Conservation (phyloP, 2,888 invertebrate genomes). For the Lymantria monacha region DNA sequence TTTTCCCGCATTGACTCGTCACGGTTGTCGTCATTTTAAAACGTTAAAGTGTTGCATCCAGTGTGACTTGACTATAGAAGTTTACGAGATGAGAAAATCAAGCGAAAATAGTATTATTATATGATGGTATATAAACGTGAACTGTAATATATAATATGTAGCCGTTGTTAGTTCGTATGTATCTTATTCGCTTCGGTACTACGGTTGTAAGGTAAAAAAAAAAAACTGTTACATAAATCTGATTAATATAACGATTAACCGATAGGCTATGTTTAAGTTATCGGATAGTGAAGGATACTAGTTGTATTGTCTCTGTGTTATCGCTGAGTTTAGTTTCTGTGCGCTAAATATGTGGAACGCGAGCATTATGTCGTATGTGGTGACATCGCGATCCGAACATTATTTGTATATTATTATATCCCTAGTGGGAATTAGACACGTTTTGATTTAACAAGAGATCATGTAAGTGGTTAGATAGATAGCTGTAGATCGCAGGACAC, state of each 20-base stretch:
- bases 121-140: conserved; percentile 21
- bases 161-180: conserved; percentile 58
- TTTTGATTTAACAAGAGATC: conserved; percentile 45
- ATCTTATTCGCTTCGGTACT: conserved; percentile 71
- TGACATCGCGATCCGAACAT: conserved; percentile 34
- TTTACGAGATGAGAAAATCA: neutral
- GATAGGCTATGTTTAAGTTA: conserved; percentile 67
- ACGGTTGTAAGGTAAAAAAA: conserved; percentile 69
- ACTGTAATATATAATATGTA: conserved; percentile 46
- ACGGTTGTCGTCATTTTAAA: neutral
- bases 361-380: neutral
- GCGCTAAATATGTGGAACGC: conserved; percentile 34
- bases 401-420: conserved; percentile 47
- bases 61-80: too few species aligned
- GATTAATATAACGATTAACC: conserved; percentile 74
- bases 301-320: conserved; percentile 49
- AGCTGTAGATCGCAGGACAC: conserved; percentile 66
- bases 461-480: conserved; percentile 58
- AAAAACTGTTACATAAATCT: conserved; percentile 73
- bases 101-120: neutral
- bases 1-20: neutral
- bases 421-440: conserved; percentile 45
- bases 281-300: conserved; percentile 60
- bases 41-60: neutral
- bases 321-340: conserved; percentile 46